Evolutionary conservation across 1,140 invertebrate species (phyloP).

Genomic region (Littorina saxatilis): DNA sequence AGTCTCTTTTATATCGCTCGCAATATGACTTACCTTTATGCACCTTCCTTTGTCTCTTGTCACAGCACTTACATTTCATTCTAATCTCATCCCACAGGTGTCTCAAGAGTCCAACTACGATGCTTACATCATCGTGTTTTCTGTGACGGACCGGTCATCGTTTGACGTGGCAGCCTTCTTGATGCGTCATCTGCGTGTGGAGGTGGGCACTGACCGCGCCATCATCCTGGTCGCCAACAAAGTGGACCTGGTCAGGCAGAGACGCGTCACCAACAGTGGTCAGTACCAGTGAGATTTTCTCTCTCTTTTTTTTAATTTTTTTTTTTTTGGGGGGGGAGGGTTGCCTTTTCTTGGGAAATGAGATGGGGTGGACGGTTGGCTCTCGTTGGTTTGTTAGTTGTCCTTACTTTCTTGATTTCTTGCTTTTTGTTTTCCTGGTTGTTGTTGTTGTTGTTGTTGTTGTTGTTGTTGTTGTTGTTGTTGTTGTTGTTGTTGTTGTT

Average conservation of each 20-base stretch:
- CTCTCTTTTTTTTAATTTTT: too few relatives aligned
- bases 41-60: too few relatives aligned
- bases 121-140: constrained; percentile 95
- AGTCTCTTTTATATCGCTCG: too few relatives aligned
- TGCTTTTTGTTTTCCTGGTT: not conserved
- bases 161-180: constrained; percentile 61
- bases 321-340: not conserved
- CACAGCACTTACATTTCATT: too few relatives aligned
- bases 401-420: not conserved
- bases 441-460: too few relatives aligned
- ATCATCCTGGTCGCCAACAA: constrained; percentile 68
- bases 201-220: constrained; percentile 57
- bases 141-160: constrained; percentile 89
- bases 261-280: constrained; percentile 58
- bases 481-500: too few relatives aligned
- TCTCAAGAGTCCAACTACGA: constrained; percentile 76
- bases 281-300: constrained; percentile 35
- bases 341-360: not conserved
- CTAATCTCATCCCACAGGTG: constrained; percentile 45
- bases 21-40: too few relatives aligned
- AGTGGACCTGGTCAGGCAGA: constrained; percentile 62
- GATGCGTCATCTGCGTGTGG: constrained; percentile 59
- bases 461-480: too few relatives aligned
- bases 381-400: not conserved
- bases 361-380: not conserved